A percentile compares a stretch with the other conserved stretches of the same genome.
Evolutionary conservation across 2,797 vertebrate species (phyloP).

Genomic region (Falco peregrinus): DNA sequence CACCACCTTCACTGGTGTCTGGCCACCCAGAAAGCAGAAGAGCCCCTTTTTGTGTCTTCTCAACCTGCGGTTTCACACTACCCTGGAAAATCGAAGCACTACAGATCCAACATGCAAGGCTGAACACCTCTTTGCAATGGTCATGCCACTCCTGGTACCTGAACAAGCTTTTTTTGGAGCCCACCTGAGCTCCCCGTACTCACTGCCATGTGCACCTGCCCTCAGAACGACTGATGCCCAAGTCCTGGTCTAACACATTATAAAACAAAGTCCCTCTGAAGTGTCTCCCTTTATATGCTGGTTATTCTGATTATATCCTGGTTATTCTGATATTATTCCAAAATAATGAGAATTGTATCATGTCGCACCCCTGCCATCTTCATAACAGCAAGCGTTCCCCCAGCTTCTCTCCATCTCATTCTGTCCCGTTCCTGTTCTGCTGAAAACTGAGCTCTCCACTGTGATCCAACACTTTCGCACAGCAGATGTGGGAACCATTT

Average conservation of each 20-base stretch:
- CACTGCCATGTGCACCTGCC: rapidly evolving
- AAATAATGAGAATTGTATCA: background rate
- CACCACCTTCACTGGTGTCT: no score
- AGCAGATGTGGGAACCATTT: background rate
- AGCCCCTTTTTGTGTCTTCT: background rate
- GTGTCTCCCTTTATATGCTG: background rate
- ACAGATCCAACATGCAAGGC: rapidly evolving
- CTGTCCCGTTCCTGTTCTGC: background rate
- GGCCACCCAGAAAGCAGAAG: background rate
- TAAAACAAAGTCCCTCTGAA: background rate
- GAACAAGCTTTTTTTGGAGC: background rate
- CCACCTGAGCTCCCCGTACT: background rate
- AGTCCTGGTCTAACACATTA: rapidly evolving
- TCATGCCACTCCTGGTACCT: background rate
- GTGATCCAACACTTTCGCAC: background rate
- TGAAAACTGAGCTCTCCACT: background rate
- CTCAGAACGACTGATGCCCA: background rate
- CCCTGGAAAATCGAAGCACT: background rate
- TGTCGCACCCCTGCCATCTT: background rate
- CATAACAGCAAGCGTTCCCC: rapidly evolving
- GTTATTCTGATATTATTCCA: background rate
- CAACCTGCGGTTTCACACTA: background rate
- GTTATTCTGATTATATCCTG: background rate
- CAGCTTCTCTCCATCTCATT: background rate
- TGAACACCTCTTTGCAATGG: rapidly evolving